phyloP scores from a whole-genome alignment of 2,113 vertebrate genomes.

The Bubo bubo region DNA sequence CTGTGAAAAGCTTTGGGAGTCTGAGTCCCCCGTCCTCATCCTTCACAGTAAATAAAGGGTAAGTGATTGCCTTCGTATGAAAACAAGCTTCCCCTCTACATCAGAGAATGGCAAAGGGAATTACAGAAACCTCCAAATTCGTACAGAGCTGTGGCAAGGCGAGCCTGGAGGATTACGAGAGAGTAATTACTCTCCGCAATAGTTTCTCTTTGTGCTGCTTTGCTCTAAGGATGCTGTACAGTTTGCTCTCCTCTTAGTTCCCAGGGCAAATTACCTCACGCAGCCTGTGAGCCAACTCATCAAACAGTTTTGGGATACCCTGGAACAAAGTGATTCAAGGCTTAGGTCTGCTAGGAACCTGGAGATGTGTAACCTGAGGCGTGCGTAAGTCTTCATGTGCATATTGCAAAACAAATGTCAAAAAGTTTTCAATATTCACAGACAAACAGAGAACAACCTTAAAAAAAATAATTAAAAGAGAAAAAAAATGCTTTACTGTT shows the following conservation, averaged over 20 bases:
- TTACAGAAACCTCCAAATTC: neutral
- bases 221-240: neutral
- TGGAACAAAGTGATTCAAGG: neutral
- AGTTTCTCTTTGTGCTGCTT: neutral
- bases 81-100: conserved; percentile 21
- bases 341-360: neutral
- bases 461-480: neutral
- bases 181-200: neutral
- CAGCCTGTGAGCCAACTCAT: neutral
- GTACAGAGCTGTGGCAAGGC: neutral
- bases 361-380: fast-evolving
- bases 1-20: conserved; percentile 59
- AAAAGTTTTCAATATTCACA: neutral
- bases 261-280: neutral
- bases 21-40: neutral
- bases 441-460: neutral
- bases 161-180: neutral
- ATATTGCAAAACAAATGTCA: neutral
- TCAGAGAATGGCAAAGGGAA: neutral
- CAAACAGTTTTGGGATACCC: neutral
- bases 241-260: neutral
- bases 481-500: neutral
- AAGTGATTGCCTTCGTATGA: neutral
- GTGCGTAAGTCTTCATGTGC: neutral
- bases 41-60: conserved; percentile 58